phyloP scores from a whole-genome alignment of 2,113 vertebrate genomes.

The Tachysurus vachellii region DNA sequence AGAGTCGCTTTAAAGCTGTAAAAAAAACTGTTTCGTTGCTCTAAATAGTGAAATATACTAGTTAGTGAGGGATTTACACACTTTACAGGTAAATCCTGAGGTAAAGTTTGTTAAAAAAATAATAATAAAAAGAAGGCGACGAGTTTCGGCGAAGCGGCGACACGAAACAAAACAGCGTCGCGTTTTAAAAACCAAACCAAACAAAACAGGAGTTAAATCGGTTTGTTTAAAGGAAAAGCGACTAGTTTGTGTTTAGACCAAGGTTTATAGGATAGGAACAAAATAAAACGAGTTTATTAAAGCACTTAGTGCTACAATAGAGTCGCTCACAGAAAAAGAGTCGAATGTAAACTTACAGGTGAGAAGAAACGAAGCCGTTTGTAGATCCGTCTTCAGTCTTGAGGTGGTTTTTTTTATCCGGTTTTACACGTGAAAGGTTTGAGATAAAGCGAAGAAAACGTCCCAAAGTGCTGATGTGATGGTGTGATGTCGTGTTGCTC shows the following conservation, averaged over 20 bases:
- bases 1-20: neutral
- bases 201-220: neutral
- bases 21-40: neutral
- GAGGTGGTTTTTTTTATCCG: neutral
- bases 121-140: too few relatives aligned
- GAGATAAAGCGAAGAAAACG: neutral
- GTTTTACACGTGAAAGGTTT: neutral
- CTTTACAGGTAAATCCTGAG: neutral
- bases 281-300: neutral
- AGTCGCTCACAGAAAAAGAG: neutral
- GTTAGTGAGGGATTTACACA: neutral
- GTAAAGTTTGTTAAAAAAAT: neutral
- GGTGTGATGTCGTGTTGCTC: neutral
- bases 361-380: neutral
- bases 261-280: accelerated
- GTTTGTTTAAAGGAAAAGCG: neutral
- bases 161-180: neutral
- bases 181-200: neutral
- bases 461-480: constrained; percentile 12
- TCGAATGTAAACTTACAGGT: neutral
- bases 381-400: neutral
- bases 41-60: neutral
- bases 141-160: neutral
- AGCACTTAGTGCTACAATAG: neutral
- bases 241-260: neutral